Base-by-base conservation (phyloP, 2,888 invertebrate genomes). In the Stramonita haemastoma region DNA sequence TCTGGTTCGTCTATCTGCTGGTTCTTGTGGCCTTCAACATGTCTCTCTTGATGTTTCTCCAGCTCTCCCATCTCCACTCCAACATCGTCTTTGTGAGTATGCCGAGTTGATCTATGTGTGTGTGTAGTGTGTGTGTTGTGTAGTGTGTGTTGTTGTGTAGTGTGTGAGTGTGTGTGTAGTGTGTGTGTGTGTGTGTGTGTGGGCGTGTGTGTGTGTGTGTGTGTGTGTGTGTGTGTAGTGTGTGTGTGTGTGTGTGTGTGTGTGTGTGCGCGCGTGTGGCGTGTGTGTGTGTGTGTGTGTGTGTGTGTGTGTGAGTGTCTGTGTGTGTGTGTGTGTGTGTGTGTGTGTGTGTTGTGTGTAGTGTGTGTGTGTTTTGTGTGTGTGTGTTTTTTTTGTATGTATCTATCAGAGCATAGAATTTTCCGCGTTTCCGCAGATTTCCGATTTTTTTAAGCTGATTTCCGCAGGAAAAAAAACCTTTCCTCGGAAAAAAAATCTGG, bases 1-100 rank as follows among this genome's bases (percentile, higher is more conserved):
- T 94, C 34, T 94, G 94, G 94, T 94, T 94, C 89, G 91, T 93
- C 86, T 95, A 95, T 87, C 66, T 94, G 56, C 89, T 91, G 34
- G 93, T 93, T 36, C 57, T 92, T 22, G 85, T 94, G 91, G 91
- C 93, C 4, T 36, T 90, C n/a, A 91, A 92, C 36, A 94, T 94
- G 93, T 90, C 91, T 2, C 87, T 91, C 77, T 91, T 92, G 66
- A 94, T 94, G 94, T 91, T 91, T 19, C 89, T 91, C 17, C 92
- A 93, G 87, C 88, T 93, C 13, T 70, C 92, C 6, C 91, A 90
- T 0, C 94, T 93, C 60, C 93, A 94, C 91, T 91, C 92, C 87
- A 94, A 94, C 92, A 89, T 94, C 26, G 86, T 93, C 15, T 83
- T 91, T 90, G 95, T 91, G 36, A 85, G 90, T 91, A 77, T 17